A percentile compares a stretch with the other conserved stretches of the same genome.
Evolutionary conservation across 2,888 invertebrate genomes (phyloP).

Genomic region (Anorthoa munda): DNA sequence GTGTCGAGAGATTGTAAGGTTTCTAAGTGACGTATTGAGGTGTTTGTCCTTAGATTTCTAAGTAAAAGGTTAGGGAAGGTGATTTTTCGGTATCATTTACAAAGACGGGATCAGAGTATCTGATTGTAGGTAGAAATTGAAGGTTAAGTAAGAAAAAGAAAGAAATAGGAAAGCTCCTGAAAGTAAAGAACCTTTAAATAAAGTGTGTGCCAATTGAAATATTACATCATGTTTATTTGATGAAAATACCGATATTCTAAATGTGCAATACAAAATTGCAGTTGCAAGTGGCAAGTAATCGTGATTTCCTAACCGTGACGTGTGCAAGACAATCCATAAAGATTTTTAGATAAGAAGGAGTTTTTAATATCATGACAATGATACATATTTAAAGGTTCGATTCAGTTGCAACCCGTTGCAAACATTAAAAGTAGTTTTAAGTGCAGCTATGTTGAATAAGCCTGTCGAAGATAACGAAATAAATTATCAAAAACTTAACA

Average conservation of each 20-base stretch:
- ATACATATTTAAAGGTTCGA: background rate
- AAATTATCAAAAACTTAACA: background rate
- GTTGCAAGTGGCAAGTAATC: slow-evolving; percentile 24
- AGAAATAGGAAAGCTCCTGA: background rate
- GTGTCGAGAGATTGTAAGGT: slow-evolving; percentile 32
- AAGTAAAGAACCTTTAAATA: background rate
- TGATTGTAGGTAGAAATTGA: background rate
- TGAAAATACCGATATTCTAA: background rate
- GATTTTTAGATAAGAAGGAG: slow-evolving; percentile 7
- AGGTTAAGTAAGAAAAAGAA: background rate
- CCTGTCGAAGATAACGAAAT: background rate
- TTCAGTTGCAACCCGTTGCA: background rate
- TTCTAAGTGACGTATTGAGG: slow-evolving; percentile 32
- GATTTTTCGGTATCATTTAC: background rate
- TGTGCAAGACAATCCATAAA: slow-evolving; percentile 12
- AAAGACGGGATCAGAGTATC: background rate
- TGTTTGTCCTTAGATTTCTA: slow-evolving; percentile 25
- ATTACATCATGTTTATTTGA: background rate
- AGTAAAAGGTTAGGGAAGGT: background rate
- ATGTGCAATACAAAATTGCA: slow-evolving; percentile 26
- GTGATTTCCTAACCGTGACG: slow-evolving; percentile 29
- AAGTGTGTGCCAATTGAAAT: background rate
- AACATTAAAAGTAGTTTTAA: background rate
- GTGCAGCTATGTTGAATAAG: background rate
- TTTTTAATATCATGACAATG: slow-evolving; percentile 7